Evolutionary conservation across 1,140 invertebrate genomes (phyloP).

Genomic region (Bombus turneri): DNA sequence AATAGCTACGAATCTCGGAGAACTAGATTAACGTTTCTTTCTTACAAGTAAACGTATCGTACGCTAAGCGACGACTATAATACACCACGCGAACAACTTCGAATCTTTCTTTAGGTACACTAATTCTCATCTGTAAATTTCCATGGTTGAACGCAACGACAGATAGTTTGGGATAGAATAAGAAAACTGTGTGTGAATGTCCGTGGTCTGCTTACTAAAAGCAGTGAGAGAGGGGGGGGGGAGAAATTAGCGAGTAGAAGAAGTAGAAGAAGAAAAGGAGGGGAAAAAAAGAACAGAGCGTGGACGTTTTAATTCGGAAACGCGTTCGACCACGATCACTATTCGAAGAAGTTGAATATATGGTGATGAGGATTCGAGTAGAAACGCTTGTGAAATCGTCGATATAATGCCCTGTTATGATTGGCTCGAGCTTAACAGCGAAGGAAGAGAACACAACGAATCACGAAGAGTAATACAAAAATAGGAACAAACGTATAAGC

Average conservation of each 20-base stretch:
- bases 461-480: slow-evolving; percentile 72
- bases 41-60: slow-evolving; percentile 28
- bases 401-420: slow-evolving; percentile 69
- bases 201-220: background rate
- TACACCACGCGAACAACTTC: background rate
- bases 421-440: slow-evolving; percentile 44
- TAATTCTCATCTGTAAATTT: background rate
- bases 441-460: slow-evolving; percentile 61
- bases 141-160: background rate
- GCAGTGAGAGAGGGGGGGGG: background rate
- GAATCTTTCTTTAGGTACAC: background rate
- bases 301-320: slow-evolving; percentile 9
- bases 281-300: background rate
- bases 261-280: no score
- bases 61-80: background rate
- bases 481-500: slow-evolving; percentile 78
- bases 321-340: slow-evolving; percentile 23
- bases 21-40: slow-evolving; percentile 55
- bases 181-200: background rate
- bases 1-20: slow-evolving; percentile 39
- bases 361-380: background rate
- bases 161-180: background rate
- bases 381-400: slow-evolving; percentile 31
- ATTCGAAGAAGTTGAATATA: slow-evolving; percentile 1
- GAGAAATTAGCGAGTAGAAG: background rate